phyloP scores from a whole-genome alignment of 1,140 invertebrate species.

The Dinoponera quadriceps region DNA sequence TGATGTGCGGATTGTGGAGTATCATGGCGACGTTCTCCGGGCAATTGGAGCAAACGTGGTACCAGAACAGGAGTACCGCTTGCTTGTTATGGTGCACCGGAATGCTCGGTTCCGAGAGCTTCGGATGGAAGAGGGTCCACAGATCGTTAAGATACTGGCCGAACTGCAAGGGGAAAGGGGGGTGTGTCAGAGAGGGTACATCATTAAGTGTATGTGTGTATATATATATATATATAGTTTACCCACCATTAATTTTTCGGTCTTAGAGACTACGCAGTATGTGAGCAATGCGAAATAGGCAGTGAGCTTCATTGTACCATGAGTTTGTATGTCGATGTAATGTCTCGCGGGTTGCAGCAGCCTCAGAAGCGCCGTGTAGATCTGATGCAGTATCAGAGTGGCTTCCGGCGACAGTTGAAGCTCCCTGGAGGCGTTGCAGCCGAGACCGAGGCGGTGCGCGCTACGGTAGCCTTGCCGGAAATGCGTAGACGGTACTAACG shows the following conservation, averaged over 20 bases:
- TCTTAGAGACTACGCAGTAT: conserved; percentile 95
- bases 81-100: conserved; percentile 98
- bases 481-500: conserved; percentile 94
- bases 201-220: background rate
- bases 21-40: conserved; percentile 96
- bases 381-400: conserved; percentile 92
- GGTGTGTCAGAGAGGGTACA: background rate
- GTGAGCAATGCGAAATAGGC: conserved; percentile 96
- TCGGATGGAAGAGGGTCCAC: conserved; percentile 97
- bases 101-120: conserved; percentile 97
- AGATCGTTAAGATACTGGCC: conserved; percentile 95
- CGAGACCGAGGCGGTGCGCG: conserved; percentile 85
- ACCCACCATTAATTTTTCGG: conserved; percentile 96
- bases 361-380: conserved; percentile 92
- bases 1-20: conserved; percentile 92
- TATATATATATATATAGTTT: background rate
- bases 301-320: conserved; percentile 96
- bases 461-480: conserved; percentile 94
- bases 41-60: conserved; percentile 96
- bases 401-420: conserved; percentile 89
- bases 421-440: conserved; percentile 83
- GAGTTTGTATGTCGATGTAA: conserved; percentile 93
- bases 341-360: conserved; percentile 93
- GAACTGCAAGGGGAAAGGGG: conserved; percentile 87
- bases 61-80: conserved; percentile 96